A percentile compares a stretch with the other conserved stretches of the same genome.
phyloP scores from a whole-genome alignment of 2,888 invertebrate species.

The Pyralis farinalis region DNA sequence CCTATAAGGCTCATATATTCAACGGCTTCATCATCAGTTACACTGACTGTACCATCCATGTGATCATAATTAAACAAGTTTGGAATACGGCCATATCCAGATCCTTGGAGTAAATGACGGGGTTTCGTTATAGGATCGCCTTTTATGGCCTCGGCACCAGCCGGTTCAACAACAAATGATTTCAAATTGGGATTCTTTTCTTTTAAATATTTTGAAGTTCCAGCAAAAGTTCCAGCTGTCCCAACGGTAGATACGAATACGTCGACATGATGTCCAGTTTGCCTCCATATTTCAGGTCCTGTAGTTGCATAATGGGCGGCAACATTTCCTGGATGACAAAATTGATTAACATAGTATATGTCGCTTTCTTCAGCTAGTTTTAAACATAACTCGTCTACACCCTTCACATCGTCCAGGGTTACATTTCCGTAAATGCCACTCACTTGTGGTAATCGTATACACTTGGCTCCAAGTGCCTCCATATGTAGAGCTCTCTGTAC shows the following conservation, averaged over 20 bases:
- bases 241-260: constrained; percentile 67
- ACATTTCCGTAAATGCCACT: constrained; percentile 70
- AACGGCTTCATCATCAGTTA: constrained; percentile 61
- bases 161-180: constrained; percentile 62
- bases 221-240: constrained; percentile 65
- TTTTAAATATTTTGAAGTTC: constrained; percentile 60
- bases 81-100: constrained; percentile 67
- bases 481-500: constrained; percentile 67
- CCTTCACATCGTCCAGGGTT: constrained; percentile 58
- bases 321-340: constrained; percentile 53
- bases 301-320: constrained; percentile 62
- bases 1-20: constrained; percentile 58
- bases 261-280: constrained; percentile 64
- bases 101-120: constrained; percentile 66
- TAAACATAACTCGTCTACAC: constrained; percentile 54
- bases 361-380: constrained; percentile 48
- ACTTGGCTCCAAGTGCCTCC: constrained; percentile 69
- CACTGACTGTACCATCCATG: constrained; percentile 60
- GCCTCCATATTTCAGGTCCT: constrained; percentile 71
- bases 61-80: constrained; percentile 57
- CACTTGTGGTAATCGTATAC: constrained; percentile 63
- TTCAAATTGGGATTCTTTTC: constrained; percentile 54
- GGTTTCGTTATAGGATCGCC: constrained; percentile 64
- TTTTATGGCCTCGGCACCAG: constrained; percentile 62
- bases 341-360: constrained; percentile 66